These are phyloP conservation scores for Condylostylus longicornis DNA, from an alignment of 1,140 invertebrate genomes.

Conservation along the genomic window DNA sequence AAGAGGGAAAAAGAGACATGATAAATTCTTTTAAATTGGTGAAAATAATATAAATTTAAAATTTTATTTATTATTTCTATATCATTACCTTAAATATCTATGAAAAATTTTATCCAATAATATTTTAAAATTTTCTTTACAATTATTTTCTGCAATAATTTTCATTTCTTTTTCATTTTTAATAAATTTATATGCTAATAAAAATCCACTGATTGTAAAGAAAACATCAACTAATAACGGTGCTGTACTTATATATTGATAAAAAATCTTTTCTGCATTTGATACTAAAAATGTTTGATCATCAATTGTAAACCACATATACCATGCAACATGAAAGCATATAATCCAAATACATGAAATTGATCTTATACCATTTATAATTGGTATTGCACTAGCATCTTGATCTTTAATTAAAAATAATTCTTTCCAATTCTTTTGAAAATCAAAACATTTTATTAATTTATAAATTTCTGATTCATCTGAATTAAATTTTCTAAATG, in stretches of 20 bases:
- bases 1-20: no score
- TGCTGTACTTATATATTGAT: conserved; percentile 25
- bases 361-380: conserved; percentile 28
- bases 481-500: not conserved
- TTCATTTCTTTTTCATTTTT: conserved; percentile 21
- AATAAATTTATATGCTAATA: conserved; percentile 29
- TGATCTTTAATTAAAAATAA: conserved; percentile 12
- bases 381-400: conserved; percentile 17
- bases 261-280: conserved; percentile 20
- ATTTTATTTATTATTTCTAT: no score
- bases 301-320: conserved; percentile 28
- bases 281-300: conserved; percentile 24
- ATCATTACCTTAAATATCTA: conserved; percentile 24
- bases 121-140: conserved; percentile 17
- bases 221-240: conserved; percentile 29
- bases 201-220: conserved; percentile 30
- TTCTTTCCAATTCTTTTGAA: conserved; percentile 17
- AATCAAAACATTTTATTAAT: conserved; percentile 26
- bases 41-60: no score
- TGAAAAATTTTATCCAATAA: conserved; percentile 26
- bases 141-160: conserved; percentile 17
- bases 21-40: no score
- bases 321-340: conserved; percentile 28
- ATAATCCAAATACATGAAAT: conserved; percentile 26
- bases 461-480: conserved; percentile 6